Evolutionary conservation across 2,113 vertebrate genomes (phyloP).

Genomic region (Colaptes auratus): DNA sequence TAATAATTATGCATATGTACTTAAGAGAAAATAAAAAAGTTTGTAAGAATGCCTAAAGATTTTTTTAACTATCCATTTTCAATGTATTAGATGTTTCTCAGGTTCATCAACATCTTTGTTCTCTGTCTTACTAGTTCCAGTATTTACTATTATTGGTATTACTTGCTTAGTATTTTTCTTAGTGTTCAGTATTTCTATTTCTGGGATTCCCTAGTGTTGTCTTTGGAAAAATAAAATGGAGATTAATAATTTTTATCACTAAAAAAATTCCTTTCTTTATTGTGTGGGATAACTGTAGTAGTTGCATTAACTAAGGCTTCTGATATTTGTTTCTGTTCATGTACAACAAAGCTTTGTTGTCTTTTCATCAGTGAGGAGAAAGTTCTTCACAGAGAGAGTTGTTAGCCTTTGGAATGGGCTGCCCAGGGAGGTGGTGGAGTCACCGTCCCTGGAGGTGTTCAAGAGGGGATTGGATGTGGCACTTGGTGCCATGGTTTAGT

Average conservation of each 20-base stretch:
- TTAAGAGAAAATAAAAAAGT: not conserved
- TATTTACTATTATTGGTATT: slow-evolving; percentile 57
- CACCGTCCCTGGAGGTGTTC: too few relatives aligned
- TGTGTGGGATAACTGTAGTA: not conserved
- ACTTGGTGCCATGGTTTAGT: too few relatives aligned
- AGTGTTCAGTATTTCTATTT: slow-evolving; percentile 41
- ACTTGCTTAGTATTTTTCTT: slow-evolving; percentile 42
- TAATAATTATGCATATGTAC: not conserved
- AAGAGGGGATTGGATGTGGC: too few relatives aligned
- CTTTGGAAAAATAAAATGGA: slow-evolving; percentile 54
- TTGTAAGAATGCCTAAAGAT: not conserved
- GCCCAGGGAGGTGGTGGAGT: too few relatives aligned
- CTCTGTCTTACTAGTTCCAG: not conserved
- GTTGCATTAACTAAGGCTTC: not conserved
- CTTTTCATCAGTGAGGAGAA: not conserved
- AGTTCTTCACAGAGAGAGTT: too few relatives aligned
- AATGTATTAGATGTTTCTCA: not conserved
- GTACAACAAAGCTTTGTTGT: not conserved
- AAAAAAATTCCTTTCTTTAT: slow-evolving; percentile 50
- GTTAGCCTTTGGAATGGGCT: too few relatives aligned
- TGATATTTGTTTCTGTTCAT: not conserved
- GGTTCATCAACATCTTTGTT: not conserved
- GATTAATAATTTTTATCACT: slow-evolving; percentile 76
- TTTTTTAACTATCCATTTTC: not conserved
- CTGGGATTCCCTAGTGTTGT: slow-evolving; percentile 52